Evolutionary conservation across 1,140 invertebrate genomes (phyloP), one percentile per base, ranked within the genome.

Genomic region (Drosophila athabasca): DNA sequence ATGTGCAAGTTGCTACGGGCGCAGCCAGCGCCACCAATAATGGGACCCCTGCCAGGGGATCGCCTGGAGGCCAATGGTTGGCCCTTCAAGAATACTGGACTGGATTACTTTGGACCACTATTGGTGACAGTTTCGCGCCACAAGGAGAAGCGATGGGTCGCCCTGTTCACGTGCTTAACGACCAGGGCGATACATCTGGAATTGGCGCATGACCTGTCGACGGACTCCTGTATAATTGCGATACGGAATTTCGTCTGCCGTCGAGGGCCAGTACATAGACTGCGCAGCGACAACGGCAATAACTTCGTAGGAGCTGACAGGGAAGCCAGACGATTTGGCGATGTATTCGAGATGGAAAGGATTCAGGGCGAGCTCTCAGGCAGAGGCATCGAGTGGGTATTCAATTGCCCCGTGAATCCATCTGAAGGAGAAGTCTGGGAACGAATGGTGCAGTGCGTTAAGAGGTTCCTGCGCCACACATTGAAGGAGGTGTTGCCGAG

Each of bases 241-340:
- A 49, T 49, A n/a, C 9, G 22, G 22, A 49, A 49, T 17, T 49
- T 49, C 17, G 22, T 49, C 19, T 49, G 48, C 17, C 22, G 22
- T 8, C 19, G 48, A 26, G 19, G 22, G 2, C 48, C 22, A 11
- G 48, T 49, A 22, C 11, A 22, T 3, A 49, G 48, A n/a, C 48
- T 49, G 0, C 19, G 48, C 9, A 58, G 44, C 6, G 54, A 58
- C 43, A 48, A 58, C 43, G 54, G 44, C 3, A 58, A 58, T 29
- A 48, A 58, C 44, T 58, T 58, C 26, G 24, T 58, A 2, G 54
- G 29, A 9, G 24, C 17, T 19, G 17, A 19, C 17, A 19, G 17
- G 17, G 17, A 19, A 19, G 17, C 17, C 17, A 19, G 17, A 19
- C 17, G 17, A 19, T 1, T 19, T 1, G 0, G 17, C 17, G 17